Evolutionary conservation across 64 coral and sea anemone genomes (phyloP).

Genomic region (Acropora tenuis): DNA sequence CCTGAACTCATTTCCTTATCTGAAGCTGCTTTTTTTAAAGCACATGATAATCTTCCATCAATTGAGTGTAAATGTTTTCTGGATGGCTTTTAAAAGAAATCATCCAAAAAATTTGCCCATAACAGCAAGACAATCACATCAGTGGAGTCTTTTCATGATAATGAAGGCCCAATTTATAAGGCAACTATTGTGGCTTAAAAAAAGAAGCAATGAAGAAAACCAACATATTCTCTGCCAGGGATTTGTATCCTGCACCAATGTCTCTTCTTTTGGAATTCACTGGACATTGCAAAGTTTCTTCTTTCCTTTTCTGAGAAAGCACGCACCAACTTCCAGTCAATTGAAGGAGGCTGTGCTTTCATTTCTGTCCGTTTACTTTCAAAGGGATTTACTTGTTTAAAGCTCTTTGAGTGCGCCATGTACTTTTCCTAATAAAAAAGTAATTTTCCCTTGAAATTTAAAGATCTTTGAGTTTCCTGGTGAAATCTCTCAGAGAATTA

Average conservation of each 20-base stretch:
- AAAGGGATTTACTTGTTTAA: slow-evolving; percentile 8
- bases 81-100: no score
- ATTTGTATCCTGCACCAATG: slow-evolving; percentile 46
- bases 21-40: no score
- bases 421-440: slow-evolving; percentile 16
- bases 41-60: no score
- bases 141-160: no score
- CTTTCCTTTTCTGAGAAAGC: slow-evolving; percentile 33
- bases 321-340: slow-evolving; percentile 36
- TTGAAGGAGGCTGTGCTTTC: slow-evolving; percentile 4
- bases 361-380: background rate
- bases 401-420: slow-evolving; percentile 14
- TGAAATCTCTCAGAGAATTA: background rate
- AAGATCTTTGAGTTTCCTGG: background rate
- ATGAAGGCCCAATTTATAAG: no score
- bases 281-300: slow-evolving; percentile 53
- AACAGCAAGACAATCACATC: no score
- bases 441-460: background rate
- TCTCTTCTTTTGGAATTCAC: slow-evolving; percentile 52
- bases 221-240: slow-evolving; percentile 43
- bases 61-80: no score
- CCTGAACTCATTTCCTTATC: no score
- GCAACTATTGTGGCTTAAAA: no score
- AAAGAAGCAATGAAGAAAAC: no score
- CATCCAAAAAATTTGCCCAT: no score